These are phyloP conservation scores for Eucriotettix oculatus DNA, from an alignment of 2,888 invertebrate species.

Conservation along the genomic window DNA sequence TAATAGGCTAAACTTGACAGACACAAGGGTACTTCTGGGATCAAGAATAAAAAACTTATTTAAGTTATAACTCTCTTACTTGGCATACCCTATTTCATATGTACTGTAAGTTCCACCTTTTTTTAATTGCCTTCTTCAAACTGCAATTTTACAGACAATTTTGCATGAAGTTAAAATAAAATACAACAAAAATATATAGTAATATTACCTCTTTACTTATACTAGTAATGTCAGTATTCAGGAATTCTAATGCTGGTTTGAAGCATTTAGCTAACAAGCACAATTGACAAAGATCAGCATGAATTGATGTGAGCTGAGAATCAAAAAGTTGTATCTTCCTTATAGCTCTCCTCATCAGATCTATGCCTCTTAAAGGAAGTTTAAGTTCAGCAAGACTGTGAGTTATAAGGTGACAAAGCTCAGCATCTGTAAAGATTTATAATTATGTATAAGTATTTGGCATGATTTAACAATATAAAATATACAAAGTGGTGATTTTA, in stretches of 20 bases:
- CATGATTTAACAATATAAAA: too few relatives aligned
- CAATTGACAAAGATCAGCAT: constrained; percentile 83
- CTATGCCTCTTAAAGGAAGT: constrained; percentile 69
- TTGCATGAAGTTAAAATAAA: neutral
- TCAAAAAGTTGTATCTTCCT: constrained; percentile 74
- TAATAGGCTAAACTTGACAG: too few relatives aligned
- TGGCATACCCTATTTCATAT: too few relatives aligned
- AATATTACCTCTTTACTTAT: constrained; percentile 63
- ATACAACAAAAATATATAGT: neutral
- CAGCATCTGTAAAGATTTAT: constrained; percentile 49
- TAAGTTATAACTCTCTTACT: too few relatives aligned
- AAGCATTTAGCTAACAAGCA: constrained; percentile 83
- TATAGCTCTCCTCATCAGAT: constrained; percentile 65
- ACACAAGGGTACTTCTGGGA: too few relatives aligned
- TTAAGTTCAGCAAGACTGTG: constrained; percentile 59
- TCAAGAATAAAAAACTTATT: too few relatives aligned
- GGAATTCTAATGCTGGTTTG: constrained; percentile 73
- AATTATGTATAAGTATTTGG: too few relatives aligned
- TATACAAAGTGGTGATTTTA: too few relatives aligned
- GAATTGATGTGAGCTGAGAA: constrained; percentile 83
- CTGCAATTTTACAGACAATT: neutral
- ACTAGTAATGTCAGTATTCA: constrained; percentile 81
- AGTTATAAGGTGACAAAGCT: constrained; percentile 72
- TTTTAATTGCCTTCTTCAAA: neutral
- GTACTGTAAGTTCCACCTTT: neutral